Evolutionary conservation across 2,113 vertebrate species (phyloP), one percentile per base, ranked within the genome.

Genomic region (Polypterus senegalus): DNA sequence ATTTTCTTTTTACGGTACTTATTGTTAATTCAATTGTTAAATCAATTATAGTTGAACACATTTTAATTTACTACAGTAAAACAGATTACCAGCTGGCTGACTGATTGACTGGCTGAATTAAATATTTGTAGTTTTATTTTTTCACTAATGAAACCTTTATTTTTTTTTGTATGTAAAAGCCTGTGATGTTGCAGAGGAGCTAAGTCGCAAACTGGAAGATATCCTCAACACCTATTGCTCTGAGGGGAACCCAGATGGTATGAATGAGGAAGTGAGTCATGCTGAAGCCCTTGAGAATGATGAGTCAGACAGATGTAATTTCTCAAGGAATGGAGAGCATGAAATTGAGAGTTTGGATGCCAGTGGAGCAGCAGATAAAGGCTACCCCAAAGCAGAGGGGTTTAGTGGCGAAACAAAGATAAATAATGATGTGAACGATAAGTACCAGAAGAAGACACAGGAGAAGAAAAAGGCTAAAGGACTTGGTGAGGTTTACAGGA

Each of bases 381-480:
- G 85, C 2, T 75, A 59, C 7, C 45, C 71, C n/a, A 91, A 89
- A 61, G 76, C 78, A 0, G 74, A 72, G 27, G 61, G 66, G 4
- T 67, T 62, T 48, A 56, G 43, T 0, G 82, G 78, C 11, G 84
- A 83, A 4, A 77, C 79, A 64, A 88, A 88, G 66, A 69, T 78
- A 0, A 83, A 84, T 1, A 85, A 88, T 2, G 88, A 87, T 44
- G 65, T 76, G 0, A 70, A 65, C 1, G 89, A 90, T 49, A 83
- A 91, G 57, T 90, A 97, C 48, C 91, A 87, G 66, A 94, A 87
- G 80, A 92, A 86, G 45, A 72, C 72, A 11, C 92, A 92, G 67
- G 96, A 97, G 5, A 98, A 94, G 77, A 98, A 90, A 81, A 97
- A 97, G 77, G 86, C 91, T 71, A 98, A 97, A 69, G 93, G 92